phyloP scores from a whole-genome alignment of 2,113 vertebrate genomes.

The Chelonoidis abingdonii region DNA sequence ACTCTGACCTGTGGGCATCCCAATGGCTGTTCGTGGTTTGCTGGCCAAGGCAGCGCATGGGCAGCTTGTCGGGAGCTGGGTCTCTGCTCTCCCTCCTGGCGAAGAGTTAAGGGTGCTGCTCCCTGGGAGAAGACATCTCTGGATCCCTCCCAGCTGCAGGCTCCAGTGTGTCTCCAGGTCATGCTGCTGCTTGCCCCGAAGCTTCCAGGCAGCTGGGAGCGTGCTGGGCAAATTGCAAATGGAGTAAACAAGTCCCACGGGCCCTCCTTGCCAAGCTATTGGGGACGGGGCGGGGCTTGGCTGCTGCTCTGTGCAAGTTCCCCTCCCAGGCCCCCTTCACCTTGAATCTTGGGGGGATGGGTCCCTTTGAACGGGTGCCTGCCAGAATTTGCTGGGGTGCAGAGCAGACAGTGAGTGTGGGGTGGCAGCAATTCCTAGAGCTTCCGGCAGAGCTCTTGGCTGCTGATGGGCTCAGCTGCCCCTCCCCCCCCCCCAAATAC shows the following conservation, averaged over 20 bases:
- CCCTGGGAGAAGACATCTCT: background rate
- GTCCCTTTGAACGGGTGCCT: background rate
- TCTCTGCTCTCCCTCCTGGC: background rate
- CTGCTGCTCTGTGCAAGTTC: background rate
- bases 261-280: fast-evolving
- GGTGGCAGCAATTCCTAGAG: too few species aligned
- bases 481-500: too few species aligned
- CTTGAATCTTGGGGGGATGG: background rate
- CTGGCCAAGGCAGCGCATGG: too few species aligned
- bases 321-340: background rate
- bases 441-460: background rate
- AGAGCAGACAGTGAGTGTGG: background rate
- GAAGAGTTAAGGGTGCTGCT: background rate
- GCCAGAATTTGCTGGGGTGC: background rate
- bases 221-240: background rate
- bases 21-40: too few species aligned
- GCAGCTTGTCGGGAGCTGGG: background rate
- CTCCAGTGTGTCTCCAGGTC: background rate
- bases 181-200: background rate
- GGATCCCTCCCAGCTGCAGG: background rate
- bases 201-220: background rate
- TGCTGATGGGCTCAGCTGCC: background rate
- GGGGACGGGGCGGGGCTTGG: fast-evolving
- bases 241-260: fast-evolving
- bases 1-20: background rate